Base-by-base conservation (phyloP, 2,113 vertebrate species). In the Cariama cristata region DNA sequence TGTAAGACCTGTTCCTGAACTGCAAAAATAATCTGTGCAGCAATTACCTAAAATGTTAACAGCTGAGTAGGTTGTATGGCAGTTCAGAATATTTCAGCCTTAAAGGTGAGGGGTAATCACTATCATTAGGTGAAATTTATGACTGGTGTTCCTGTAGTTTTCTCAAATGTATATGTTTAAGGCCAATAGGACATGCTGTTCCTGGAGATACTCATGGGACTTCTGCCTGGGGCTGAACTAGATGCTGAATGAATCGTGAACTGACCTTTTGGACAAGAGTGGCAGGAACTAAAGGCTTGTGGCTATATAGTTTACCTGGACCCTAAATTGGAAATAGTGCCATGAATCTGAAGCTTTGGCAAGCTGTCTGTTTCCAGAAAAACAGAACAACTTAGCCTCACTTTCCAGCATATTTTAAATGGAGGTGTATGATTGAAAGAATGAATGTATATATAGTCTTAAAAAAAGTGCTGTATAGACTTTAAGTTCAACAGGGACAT, bases 21-120 rank as follows among this genome's bases (percentile, higher is more conserved):
- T 88, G 58, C 68, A 93, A 77, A 95, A 93, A 94, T 93, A 79
- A 85, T 66, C 28, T 86, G 35, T 69, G 74, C 42, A 83, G 84
- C 81, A 95, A 84, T 98, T 96, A 95, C 53, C 64, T 90, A 50
- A 97, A 96, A 92, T 80, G 53, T 88, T 95, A 96, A 79, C 64
- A 94, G 56, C 75, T 91, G 67, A 90, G 90, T 91, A 95, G 90
- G 79, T 92, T 97, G 95, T 74, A 55, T 95, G 55, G 60, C 40
- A 93, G 76, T 92, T 92, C 35, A 50, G 62, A 80, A 59, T 90
- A 76, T 90, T 96, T 93, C 62, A 80, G 42, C 5, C 0, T 76
- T 87, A 72, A 91, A 91, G 67, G 86, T 80, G 75, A 86, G 76
- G 9, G 26, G 62, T 90, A 60, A 91, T 96, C 73, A 19, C 67